Evolutionary conservation across 2,113 vertebrate genomes (phyloP).

Genomic region (Felis catus): F.catus_Fca126_mat1.0 CM031414.1:131410001-131410500

Average conservation of each 20-base stretch:
- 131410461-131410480: constrained; percentile 51
- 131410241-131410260: too few relatives aligned
- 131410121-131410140: not conserved
- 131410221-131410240: not conserved
- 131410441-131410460: not conserved
- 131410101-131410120: not conserved
- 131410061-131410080: not conserved
- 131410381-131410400: constrained; percentile 58
- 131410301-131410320: not conserved
- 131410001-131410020: not conserved
- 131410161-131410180: fast-evolving
- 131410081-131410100: not conserved
- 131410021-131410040: not conserved
- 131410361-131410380: constrained; percentile 8
- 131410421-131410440: constrained; percentile 15
- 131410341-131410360: constrained; percentile 49
- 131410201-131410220: not conserved
- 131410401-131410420: constrained; percentile 41
- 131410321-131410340: not conserved
- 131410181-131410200: too few relatives aligned
- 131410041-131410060: constrained; percentile 16
- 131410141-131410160: not conserved
- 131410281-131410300: not conserved
- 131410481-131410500: not conserved
- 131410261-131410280: not conserved